phyloP scores from a whole-genome alignment of 2,888 invertebrate species.

The Euzophera pinguis region DNA sequence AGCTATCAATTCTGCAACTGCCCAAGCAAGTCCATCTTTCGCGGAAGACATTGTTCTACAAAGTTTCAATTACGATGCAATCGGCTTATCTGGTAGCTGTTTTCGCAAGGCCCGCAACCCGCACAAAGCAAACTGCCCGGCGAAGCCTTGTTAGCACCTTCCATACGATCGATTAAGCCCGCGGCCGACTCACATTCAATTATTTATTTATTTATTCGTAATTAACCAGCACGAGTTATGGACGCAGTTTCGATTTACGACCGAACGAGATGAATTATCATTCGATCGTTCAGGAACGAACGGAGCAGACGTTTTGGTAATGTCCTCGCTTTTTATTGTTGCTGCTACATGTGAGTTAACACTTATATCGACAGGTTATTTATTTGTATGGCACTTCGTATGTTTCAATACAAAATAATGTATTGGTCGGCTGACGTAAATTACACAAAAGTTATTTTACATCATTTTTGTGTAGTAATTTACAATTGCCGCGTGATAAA shows the following conservation, averaged over 20 bases:
- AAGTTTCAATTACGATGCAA: slow-evolving; percentile 19
- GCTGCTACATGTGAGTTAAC: slow-evolving; percentile 17
- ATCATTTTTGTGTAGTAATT: neutral
- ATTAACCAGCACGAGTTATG: slow-evolving; percentile 77
- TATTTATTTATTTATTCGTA: slow-evolving; percentile 81
- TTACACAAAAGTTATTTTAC: slow-evolving; percentile 5
- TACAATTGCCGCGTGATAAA: no score
- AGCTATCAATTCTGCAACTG: neutral
- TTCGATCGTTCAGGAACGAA: slow-evolving; percentile 31
- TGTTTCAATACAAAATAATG: slow-evolving; percentile 8
- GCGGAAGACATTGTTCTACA: slow-evolving; percentile 9
- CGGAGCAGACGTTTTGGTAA: slow-evolving; percentile 29
- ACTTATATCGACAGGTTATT: slow-evolving; percentile 13
- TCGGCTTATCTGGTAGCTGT: slow-evolving; percentile 29
- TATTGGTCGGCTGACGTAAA: neutral
- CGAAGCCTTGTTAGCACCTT: slow-evolving; percentile 72
- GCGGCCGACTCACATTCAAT: slow-evolving; percentile 78
- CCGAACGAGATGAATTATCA: slow-evolving; percentile 59
- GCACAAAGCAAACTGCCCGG: slow-evolving; percentile 29
- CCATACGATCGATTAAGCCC: slow-evolving; percentile 73
- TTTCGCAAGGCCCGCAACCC: slow-evolving; percentile 20
- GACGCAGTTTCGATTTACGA: slow-evolving; percentile 62
- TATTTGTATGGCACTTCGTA: slow-evolving; percentile 2
- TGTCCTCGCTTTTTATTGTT: slow-evolving; percentile 18
- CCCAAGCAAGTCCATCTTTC: neutral